Conservation (phyloP, 2,888 invertebrate genomes). For the Polydrusus pterygomalis region DNA sequence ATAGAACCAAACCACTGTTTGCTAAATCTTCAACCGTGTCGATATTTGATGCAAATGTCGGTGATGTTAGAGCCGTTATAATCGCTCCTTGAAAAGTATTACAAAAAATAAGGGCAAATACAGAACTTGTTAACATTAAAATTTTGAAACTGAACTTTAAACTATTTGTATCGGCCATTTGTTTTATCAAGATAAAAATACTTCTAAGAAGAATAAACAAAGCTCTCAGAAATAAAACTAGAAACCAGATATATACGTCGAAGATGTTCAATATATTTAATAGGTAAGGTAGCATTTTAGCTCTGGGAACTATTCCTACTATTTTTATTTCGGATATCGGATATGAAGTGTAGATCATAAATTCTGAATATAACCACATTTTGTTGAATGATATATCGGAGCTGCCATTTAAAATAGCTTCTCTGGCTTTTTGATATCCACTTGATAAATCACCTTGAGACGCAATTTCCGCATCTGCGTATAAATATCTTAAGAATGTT, state of each 20-base stretch:
- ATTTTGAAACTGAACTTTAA: constrained; percentile 2
- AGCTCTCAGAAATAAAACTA: background rate
- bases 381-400: constrained; percentile 35
- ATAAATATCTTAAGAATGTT: constrained; percentile 32
- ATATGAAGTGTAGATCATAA: constrained; percentile 17
- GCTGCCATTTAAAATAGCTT: constrained; percentile 16
- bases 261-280: constrained; percentile 33
- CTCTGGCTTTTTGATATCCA: constrained; percentile 7
- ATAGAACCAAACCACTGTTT: constrained; percentile 29
- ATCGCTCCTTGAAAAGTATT: constrained; percentile 44
- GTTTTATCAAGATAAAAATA: background rate
- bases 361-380: constrained; percentile 24
- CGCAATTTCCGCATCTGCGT: constrained; percentile 14
- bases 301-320: constrained; percentile 28
- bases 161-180: background rate
- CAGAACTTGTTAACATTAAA: background rate
- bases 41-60: constrained; percentile 27
- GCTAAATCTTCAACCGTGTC: constrained; percentile 44
- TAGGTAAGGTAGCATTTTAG: constrained; percentile 21
- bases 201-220: background rate
- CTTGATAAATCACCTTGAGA: background rate
- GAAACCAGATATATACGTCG: constrained; percentile 35
- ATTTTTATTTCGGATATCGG: constrained; percentile 15
- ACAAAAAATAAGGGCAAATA: constrained; percentile 14
- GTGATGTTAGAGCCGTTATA: constrained; percentile 44